Evolutionary conservation across 2,113 vertebrate genomes (phyloP), one percentile per base, ranked within the genome.

Genomic region (Hippocampus mohnikei): DNA sequence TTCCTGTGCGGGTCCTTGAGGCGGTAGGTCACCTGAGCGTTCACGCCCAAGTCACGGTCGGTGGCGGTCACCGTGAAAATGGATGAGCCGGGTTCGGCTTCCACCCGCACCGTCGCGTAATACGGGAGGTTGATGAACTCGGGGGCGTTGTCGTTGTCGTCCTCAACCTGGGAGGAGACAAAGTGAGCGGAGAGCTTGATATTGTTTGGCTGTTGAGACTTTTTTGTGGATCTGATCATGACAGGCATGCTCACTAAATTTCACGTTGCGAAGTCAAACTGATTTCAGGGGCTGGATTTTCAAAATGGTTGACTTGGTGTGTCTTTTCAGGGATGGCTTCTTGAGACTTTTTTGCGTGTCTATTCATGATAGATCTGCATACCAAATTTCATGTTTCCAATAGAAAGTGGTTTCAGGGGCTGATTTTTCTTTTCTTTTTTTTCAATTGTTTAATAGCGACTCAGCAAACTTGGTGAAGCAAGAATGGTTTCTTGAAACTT

Each of bases 41-140:
- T 99, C 68, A 91, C 85, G 62, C 89, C 94, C 70, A 89, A 89
- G 85, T 99, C 97, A 80, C 84, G 89, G 89, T 99, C 97, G n/a
- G 92, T 82, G 44, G 97, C 94, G 0, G 92, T 95, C 23, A 96
- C 95, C 77, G 74, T 92, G 84, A 96, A 96, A 71, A 99, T 93
- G 48, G 92, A 80, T 23, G 94, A 95, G n/a, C 95, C 95, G 4
- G 94, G 94, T 12, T 95, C 91, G 41, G 96, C 95, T 66, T 98
- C 96, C 2, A 97, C 94, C 81, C 96, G 95, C 67, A 98, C 96
- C 46, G 94, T 93, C 74, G 97, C 96, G 0, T 98, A 98, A 87
- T 99, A 99, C 0, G 97, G 97, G 55, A 98, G 94, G 63, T 94
- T 94, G 15, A 95, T 87, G 59, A 98, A 99, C 74, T 95, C 90